A percentile compares a stretch with the other conserved stretches of the same genome.
phyloP scores from a whole-genome alignment of 2,888 invertebrate genomes.

The Parasteatoda lunata region DNA sequence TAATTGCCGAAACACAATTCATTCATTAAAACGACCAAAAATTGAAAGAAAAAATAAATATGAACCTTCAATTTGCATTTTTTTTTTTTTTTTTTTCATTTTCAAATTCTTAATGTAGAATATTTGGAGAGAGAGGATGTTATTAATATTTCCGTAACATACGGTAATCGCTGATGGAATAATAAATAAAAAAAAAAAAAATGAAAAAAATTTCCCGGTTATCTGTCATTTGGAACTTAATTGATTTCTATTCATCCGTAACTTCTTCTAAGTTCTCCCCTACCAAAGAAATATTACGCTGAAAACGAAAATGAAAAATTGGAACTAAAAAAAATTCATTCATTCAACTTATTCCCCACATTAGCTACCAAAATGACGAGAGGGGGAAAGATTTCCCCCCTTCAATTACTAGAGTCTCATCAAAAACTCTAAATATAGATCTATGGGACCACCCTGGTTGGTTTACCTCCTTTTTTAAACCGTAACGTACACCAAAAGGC shows the following conservation, averaged over 20 bases:
- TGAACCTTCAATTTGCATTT: neutral
- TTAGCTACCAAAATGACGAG: conserved; percentile 13
- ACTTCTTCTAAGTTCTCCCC: neutral
- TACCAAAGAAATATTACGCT: neutral
- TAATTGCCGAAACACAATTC: neutral
- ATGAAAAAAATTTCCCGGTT: neutral
- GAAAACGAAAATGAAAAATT: conserved; percentile 4
- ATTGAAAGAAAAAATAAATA: neutral
- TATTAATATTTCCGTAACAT: neutral
- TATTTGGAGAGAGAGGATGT: neutral
- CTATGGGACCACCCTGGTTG: conserved; percentile 41
- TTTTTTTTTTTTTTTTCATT: neutral
- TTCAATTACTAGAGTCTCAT: conserved; percentile 23
- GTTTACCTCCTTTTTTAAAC: conserved; percentile 24
- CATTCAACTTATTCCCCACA: conserved; percentile 8
- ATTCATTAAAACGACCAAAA: neutral
- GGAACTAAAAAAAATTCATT: neutral
- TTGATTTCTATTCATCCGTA: conserved; percentile 18
- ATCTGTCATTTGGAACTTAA: neutral
- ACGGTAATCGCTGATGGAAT: neutral
- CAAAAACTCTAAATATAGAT: conserved; percentile 45
- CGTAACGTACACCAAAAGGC: conserved; percentile 48
- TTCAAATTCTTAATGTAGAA: neutral
- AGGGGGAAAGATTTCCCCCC: neutral
- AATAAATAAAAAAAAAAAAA: no score